Evolutionary conservation across 2,113 vertebrate species (phyloP).

Genomic region (Epinephelus lanceolatus): DNA sequence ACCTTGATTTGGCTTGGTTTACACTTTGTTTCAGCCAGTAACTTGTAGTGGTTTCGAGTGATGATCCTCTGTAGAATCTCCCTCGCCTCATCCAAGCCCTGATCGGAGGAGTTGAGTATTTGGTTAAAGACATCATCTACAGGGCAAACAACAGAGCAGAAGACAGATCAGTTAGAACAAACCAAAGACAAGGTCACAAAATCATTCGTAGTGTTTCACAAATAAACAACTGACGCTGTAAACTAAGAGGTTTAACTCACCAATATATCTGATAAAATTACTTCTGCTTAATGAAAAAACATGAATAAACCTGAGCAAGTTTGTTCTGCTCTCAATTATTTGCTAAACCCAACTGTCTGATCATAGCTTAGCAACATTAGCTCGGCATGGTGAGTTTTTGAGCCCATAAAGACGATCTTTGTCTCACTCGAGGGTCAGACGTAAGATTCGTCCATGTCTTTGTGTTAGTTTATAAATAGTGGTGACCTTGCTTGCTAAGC

Average conservation of each 20-base stretch:
- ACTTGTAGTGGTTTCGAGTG: constrained; percentile 65
- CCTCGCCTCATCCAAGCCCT: constrained; percentile 81
- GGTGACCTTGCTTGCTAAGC: too few species aligned
- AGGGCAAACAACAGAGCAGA: constrained; percentile 32
- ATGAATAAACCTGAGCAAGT: too few species aligned
- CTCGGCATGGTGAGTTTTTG: background rate
- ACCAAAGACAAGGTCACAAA: background rate
- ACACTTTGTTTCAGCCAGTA: constrained; percentile 1
- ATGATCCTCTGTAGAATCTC: constrained; percentile 87
- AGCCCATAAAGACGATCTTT: too few species aligned
- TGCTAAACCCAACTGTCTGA: background rate
- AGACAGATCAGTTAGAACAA: background rate
- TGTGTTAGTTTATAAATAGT: too few species aligned
- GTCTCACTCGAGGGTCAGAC: too few species aligned
- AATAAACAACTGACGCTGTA: background rate
- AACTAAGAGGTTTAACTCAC: background rate
- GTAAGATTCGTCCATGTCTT: too few species aligned
- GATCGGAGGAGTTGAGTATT: constrained; percentile 86
- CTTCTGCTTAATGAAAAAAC: background rate
- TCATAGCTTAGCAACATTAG: background rate
- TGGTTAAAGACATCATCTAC: constrained; percentile 90
- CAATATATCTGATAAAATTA: background rate
- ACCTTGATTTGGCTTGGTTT: constrained; percentile 15
- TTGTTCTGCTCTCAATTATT: background rate
- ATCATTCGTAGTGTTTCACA: background rate